Percentiles rank a stretch among this genome's conserved stretches.
phyloP scores from a whole-genome alignment of 2,888 invertebrate species.

The Dicycla oo region DNA sequence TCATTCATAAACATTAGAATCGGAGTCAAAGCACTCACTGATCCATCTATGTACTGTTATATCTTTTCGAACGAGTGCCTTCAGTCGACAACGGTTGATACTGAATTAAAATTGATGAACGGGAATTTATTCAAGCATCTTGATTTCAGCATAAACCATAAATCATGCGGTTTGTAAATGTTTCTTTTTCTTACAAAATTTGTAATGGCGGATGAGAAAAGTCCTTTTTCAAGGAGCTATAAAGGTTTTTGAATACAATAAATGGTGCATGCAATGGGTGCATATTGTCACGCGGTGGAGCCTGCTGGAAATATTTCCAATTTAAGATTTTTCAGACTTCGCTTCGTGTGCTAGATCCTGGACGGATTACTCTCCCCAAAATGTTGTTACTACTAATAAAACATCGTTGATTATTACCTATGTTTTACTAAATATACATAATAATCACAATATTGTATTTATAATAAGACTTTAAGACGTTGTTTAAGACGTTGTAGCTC shows the following conservation, averaged over 20 bases:
- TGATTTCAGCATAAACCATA: slow-evolving; percentile 69
- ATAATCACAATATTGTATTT: neutral
- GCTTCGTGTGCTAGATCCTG: neutral
- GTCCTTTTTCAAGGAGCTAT: slow-evolving; percentile 35
- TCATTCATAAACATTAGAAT: slow-evolving; percentile 39
- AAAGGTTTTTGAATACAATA: slow-evolving; percentile 44
- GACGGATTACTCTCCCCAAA: neutral
- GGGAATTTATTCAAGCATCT: slow-evolving; percentile 70
- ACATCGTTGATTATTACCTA: neutral
- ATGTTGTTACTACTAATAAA: neutral
- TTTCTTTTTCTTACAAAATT: slow-evolving; percentile 62
- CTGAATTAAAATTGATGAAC: slow-evolving; percentile 72
- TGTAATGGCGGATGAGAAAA: slow-evolving; percentile 51
- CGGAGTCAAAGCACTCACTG: slow-evolving; percentile 44
- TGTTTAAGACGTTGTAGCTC: too few species aligned
- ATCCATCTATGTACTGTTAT: slow-evolving; percentile 51
- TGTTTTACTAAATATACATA: neutral
- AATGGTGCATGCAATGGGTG: slow-evolving; percentile 32
- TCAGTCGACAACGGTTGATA: slow-evolving; percentile 67
- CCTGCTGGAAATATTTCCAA: slow-evolving; percentile 13
- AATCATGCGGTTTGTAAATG: slow-evolving; percentile 67
- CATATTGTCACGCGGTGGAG: slow-evolving; percentile 14
- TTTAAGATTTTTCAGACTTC: neutral
- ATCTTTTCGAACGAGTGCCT: slow-evolving; percentile 48
- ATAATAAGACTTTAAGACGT: too few species aligned